Conservation (phyloP, 2,888 invertebrate species). For the Dasysyrphus tricinctus region DNA sequence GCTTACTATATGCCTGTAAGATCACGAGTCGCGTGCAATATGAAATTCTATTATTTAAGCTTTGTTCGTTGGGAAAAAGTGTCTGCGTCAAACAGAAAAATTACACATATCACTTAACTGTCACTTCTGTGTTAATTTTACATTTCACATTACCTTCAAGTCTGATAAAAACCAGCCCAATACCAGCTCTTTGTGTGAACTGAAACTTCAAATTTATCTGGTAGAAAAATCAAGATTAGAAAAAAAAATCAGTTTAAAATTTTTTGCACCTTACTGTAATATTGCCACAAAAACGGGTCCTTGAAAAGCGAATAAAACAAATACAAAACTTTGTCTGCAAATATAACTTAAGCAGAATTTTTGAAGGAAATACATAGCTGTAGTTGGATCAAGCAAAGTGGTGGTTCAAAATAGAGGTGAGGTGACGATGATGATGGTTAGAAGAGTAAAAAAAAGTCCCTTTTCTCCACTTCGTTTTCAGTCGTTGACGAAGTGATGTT, state of each 20-base stretch:
- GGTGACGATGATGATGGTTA: conserved; percentile 33
- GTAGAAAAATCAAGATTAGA: neutral
- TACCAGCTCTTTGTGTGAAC: too few species aligned
- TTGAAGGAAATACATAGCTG: neutral
- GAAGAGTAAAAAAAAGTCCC: neutral
- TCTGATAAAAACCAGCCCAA: too few species aligned
- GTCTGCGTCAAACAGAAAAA: too few species aligned
- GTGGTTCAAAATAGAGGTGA: conserved; percentile 28
- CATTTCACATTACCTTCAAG: too few species aligned
- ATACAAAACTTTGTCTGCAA: conserved; percentile 55
- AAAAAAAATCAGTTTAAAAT: neutral
- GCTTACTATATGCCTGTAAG: too few species aligned
- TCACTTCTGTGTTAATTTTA: too few species aligned
- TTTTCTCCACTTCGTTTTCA: conserved; percentile 21
- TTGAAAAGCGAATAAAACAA: conserved; percentile 10
- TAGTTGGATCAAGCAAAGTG: neutral
- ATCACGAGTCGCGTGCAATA: too few species aligned
- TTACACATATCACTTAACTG: too few species aligned
- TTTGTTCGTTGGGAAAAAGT: too few species aligned
- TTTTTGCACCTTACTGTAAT: neutral
- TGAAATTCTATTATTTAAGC: too few species aligned
- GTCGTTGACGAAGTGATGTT: neutral
- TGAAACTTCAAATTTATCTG: too few species aligned
- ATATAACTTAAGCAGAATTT: conserved; percentile 4
- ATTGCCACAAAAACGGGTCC: conserved; percentile 4